phyloP scores from a whole-genome alignment of 2,797 vertebrate species.

The Oreochromis mossambicus region DNA sequence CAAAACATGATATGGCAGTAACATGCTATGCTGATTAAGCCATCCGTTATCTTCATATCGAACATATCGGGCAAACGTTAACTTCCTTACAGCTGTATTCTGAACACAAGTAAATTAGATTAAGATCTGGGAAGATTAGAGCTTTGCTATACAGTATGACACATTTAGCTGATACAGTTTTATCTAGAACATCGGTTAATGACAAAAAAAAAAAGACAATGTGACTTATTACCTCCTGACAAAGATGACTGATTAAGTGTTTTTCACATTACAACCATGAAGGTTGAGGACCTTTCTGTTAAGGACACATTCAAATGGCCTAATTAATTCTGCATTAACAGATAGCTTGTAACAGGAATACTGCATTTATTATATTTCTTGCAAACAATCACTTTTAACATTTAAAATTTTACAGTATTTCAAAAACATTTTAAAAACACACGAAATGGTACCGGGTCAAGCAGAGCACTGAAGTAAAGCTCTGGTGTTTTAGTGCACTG shows the following conservation, averaged over 20 bases:
- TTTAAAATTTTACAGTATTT: not conserved
- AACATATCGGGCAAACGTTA: not conserved
- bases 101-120: slow-evolving; percentile 37
- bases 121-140: slow-evolving; percentile 39
- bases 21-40: slow-evolving; percentile 1
- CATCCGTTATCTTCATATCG: slow-evolving; percentile 13
- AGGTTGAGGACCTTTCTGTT: not conserved
- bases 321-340: not conserved
- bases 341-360: not conserved
- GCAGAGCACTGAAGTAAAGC: not conserved
- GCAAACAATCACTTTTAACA: not conserved
- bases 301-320: not conserved
- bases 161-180: slow-evolving; percentile 19
- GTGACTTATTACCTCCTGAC: not conserved
- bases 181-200: slow-evolving; percentile 33
- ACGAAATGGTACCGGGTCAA: not conserved
- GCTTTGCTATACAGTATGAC: not conserved
- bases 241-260: not conserved
- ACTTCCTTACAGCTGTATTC: slow-evolving; percentile 4
- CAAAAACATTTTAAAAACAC: not conserved
- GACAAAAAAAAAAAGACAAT: slow-evolving; percentile 24
- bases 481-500: not conserved
- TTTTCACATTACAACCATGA: not conserved
- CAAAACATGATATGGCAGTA: not conserved
- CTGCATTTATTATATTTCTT: not conserved